Percentiles rank a stretch among this genome's conserved stretches.
These are phyloP conservation scores for Melanotus villosus DNA, from an alignment of 2,888 invertebrate genomes.

Conservation along the genomic window DNA sequence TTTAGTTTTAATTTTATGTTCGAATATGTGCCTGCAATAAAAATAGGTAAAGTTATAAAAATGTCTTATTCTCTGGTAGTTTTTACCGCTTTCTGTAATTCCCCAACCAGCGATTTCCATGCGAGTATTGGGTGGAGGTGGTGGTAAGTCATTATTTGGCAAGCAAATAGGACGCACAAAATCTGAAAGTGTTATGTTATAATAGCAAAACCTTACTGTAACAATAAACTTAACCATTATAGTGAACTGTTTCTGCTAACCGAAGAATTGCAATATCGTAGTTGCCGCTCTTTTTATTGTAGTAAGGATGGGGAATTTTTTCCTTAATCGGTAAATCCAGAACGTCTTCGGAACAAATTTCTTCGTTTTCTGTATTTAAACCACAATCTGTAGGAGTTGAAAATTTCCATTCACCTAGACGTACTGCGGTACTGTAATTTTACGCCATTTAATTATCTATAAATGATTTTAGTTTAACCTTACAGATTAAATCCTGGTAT, in stretches of 20 bases:
- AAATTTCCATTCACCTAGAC: conserved; percentile 1
- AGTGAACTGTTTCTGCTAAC: conserved; percentile 9
- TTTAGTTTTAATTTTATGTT: conserved; percentile 75
- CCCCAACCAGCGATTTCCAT: conserved; percentile 73
- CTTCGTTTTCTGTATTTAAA: no score
- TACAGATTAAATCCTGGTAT: conserved; percentile 20
- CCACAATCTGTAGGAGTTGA: neutral
- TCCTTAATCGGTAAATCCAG: conserved; percentile 61
- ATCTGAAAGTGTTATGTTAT: conserved; percentile 64
- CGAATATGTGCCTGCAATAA: conserved; percentile 59
- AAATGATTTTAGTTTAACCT: conserved; percentile 2
- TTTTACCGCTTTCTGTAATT: conserved; percentile 72
- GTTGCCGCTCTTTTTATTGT: conserved; percentile 59
- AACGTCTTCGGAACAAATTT: conserved; percentile 44
- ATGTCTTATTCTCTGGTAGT: neutral
- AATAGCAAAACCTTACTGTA: neutral
- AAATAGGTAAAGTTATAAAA: neutral
- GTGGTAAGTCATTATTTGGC: conserved; percentile 62
- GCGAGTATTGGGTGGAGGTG: conserved; percentile 57
- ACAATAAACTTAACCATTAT: neutral
- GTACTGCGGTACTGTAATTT: neutral
- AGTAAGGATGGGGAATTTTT: conserved; percentile 62
- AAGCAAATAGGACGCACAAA: conserved; percentile 75
- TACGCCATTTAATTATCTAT: no score
- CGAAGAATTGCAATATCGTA: conserved; percentile 37